Percentiles rank a stretch among this genome's conserved stretches.
Evolutionary conservation across 2,113 vertebrate species (phyloP).

Genomic region (Gulo gulo): DNA sequence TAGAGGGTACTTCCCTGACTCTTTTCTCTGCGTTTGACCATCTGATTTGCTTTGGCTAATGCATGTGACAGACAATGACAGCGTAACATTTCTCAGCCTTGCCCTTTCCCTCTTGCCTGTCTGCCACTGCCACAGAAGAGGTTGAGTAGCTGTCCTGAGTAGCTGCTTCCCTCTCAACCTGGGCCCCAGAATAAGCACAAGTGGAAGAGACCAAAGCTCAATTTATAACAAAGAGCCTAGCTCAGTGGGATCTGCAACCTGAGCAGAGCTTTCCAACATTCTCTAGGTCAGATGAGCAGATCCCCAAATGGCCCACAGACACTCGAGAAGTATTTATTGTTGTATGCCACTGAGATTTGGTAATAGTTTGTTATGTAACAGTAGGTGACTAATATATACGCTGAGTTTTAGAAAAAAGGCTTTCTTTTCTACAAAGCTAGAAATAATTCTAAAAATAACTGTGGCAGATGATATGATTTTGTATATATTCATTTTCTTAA

Average conservation of each 20-base stretch:
- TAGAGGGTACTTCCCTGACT: background rate
- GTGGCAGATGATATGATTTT: background rate
- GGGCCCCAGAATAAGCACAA: background rate
- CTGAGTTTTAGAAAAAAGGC: background rate
- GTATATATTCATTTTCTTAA: background rate
- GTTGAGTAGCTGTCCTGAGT: background rate
- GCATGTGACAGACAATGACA: background rate
- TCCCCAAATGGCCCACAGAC: background rate
- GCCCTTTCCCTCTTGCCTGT: background rate
- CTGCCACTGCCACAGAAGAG: background rate
- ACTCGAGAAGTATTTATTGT: background rate
- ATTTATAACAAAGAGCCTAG: background rate
- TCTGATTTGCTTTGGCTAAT: background rate
- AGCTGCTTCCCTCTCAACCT: background rate
- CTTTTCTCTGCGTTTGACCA: background rate
- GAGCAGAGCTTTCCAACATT: background rate
- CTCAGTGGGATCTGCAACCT: background rate
- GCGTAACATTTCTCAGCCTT: background rate
- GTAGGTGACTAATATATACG: background rate
- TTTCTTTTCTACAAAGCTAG: constrained; percentile 6
- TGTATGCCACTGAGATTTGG: background rate
- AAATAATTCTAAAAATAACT: constrained; percentile 18
- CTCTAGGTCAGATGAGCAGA: background rate
- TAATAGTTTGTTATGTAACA: background rate
- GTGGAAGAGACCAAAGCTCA: background rate